Evolutionary conservation across 2,797 vertebrate species (phyloP), one percentile per base, ranked within the genome.

Genomic region (Ceryle rudis): DNA sequence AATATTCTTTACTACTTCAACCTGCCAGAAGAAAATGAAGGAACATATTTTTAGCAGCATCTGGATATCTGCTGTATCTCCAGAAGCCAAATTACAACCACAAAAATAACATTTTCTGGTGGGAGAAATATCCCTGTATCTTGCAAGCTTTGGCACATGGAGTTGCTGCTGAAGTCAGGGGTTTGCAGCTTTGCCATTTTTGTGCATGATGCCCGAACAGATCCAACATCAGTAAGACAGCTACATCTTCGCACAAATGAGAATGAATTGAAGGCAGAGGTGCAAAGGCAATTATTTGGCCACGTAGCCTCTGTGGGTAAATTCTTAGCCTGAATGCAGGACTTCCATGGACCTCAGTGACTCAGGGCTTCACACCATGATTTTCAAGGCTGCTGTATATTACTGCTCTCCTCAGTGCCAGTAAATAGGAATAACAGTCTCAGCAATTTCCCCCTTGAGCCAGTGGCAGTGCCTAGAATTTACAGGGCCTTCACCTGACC

Each of bases 41-140:
- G 47, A 42, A 37, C 28, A 0, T 70, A 94, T 89, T 91, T 94
- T 93, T 81, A 91, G 78, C 78, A 86, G 42, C 86, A 92, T 79
- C 70, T 90, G 84, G 51, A 62, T 16, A 25, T 46, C 26, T 33
- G 33, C 33, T 85, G 5, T 16, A 20, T 74, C 37, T 89, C 29
- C 71, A 71, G 21, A 11, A 93, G 70, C 84, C 77, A 81, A 92
- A 82, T 42, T 65, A 47, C 33, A 83, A 87, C 39, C 69, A 60
- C 49, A 72, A 82, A 81, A 94, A 70, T 89, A 67, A 57, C 17
- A 22, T 84, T 93, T 83, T 79, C 49, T 88, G 69, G 41, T 0
- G 0, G 61, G 44, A 69, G 37, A 11, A 74, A 5, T 3, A 6
- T 21, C 54, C 21, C 29, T 47, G 78, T 47, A 8, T 65, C 78